phyloP scores from a whole-genome alignment of 2,888 invertebrate genomes.

The Aricia artaxerxes region DNA sequence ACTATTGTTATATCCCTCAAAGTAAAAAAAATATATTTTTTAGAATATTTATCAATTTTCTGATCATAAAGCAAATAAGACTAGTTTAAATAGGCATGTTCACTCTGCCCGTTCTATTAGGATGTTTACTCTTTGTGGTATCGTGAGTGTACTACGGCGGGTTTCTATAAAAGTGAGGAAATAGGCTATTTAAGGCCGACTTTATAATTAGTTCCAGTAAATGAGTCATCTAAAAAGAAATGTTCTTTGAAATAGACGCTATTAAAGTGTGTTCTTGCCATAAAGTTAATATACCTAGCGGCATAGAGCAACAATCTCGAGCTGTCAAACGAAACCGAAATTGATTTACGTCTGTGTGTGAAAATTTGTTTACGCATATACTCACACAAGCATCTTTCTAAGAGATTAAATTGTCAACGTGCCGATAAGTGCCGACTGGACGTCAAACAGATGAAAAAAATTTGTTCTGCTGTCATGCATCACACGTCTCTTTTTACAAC shows the following conservation, averaged over 20 bases:
- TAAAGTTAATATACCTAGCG: too few relatives aligned
- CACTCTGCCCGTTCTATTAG: not conserved
- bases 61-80: not conserved
- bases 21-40: not conserved
- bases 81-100: not conserved
- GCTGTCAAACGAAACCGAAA: too few relatives aligned
- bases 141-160: not conserved
- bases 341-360: too few relatives aligned
- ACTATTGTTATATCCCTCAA: not conserved
- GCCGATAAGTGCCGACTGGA: too few relatives aligned
- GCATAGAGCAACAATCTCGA: too few relatives aligned
- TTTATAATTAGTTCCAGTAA: constrained; percentile 4
- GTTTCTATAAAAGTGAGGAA: constrained; percentile 26
- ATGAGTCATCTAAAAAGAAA: not conserved
- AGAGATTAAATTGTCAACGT: too few relatives aligned
- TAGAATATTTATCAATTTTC: too few relatives aligned
- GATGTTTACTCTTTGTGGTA: not conserved
- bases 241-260: not conserved
- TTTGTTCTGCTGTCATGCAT: too few relatives aligned
- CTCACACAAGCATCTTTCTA: too few relatives aligned
- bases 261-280: not conserved
- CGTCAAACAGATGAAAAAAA: too few relatives aligned
- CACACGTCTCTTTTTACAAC: too few relatives aligned
- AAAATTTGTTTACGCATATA: too few relatives aligned
- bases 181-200: constrained; percentile 21